Conservation (phyloP, 1,140 invertebrate genomes). For the Orchestia grillus region DNA sequence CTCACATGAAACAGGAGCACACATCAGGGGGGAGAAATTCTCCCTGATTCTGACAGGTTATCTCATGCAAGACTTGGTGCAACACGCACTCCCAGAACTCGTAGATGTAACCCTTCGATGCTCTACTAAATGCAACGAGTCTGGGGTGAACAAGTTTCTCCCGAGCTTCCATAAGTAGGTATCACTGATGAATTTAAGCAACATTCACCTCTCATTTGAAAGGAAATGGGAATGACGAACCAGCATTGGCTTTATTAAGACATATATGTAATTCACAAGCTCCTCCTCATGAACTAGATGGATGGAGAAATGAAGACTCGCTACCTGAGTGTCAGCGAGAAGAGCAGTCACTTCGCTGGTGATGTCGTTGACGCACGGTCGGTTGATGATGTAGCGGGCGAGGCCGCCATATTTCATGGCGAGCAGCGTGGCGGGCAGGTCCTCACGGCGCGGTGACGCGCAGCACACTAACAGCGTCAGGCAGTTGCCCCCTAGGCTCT, state of each 20-base stretch:
- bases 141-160: no score
- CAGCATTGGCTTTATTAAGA: no score
- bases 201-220: background rate
- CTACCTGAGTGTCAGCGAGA: constrained; percentile 2
- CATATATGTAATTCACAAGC: no score
- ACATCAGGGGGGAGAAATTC: no score
- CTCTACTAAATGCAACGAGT: background rate
- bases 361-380: constrained; percentile 57
- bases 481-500: constrained; percentile 67
- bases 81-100: no score
- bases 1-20: no score
- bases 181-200: no score
- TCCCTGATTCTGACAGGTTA: no score
- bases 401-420: constrained; percentile 65
- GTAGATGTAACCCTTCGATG: background rate
- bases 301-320: background rate
- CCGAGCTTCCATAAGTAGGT: background rate
- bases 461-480: constrained; percentile 66
- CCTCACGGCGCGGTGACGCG: constrained; percentile 61
- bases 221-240: background rate
- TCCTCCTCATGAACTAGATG: no score
- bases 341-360: constrained; percentile 40
- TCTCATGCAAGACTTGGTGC: no score
- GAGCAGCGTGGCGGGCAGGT: constrained; percentile 65
- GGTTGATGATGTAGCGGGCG: constrained; percentile 65